These are phyloP conservation scores for Hephaestus fuliginosus DNA, from an alignment of 2,797 vertebrate genomes.

Conservation along the genomic window DNA sequence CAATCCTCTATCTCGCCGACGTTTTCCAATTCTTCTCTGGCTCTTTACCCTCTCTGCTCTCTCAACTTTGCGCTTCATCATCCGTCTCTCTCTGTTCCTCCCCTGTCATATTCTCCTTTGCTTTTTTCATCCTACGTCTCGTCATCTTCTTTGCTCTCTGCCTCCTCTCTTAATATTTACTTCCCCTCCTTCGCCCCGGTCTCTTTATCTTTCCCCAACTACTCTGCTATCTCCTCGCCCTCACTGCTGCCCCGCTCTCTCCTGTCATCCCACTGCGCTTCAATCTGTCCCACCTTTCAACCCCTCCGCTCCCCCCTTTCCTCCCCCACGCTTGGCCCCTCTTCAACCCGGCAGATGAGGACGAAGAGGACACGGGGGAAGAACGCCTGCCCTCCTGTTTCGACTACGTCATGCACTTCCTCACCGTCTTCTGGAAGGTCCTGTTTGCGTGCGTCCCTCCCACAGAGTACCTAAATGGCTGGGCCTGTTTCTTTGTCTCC, in stretches of 20 bases:
- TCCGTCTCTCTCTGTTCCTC: slow-evolving; percentile 23
- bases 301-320: neutral
- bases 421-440: slow-evolving; percentile 99
- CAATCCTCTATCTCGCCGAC: slow-evolving; percentile 39
- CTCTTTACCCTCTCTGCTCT: slow-evolving; percentile 25
- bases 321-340: neutral
- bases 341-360: slow-evolving; percentile 90
- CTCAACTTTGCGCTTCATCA: slow-evolving; percentile 36
- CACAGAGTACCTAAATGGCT: slow-evolving; percentile 96
- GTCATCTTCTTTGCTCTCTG: neutral
- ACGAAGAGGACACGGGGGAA: slow-evolving; percentile 95
- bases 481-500: slow-evolving; percentile 95
- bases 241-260: slow-evolving; percentile 10
- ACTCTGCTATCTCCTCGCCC: slow-evolving; percentile 10
- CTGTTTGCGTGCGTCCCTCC: slow-evolving; percentile 97
- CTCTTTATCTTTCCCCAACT: slow-evolving; percentile 37
- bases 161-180: slow-evolving; percentile 26
- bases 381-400: slow-evolving; percentile 97
- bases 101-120: slow-evolving; percentile 25
- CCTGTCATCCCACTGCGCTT: slow-evolving; percentile 35
- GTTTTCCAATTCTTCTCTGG: slow-evolving; percentile 28
- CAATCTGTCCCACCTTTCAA: slow-evolving; percentile 24
- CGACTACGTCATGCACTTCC: slow-evolving; percentile 99
- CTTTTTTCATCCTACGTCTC: slow-evolving; percentile 14
- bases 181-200: slow-evolving; percentile 2